A percentile compares a stretch with the other conserved stretches of the same genome.
These are phyloP conservation scores for Trichopoda pennipes DNA, from an alignment of 2,888 invertebrate species.

Conservation along the genomic window DNA sequence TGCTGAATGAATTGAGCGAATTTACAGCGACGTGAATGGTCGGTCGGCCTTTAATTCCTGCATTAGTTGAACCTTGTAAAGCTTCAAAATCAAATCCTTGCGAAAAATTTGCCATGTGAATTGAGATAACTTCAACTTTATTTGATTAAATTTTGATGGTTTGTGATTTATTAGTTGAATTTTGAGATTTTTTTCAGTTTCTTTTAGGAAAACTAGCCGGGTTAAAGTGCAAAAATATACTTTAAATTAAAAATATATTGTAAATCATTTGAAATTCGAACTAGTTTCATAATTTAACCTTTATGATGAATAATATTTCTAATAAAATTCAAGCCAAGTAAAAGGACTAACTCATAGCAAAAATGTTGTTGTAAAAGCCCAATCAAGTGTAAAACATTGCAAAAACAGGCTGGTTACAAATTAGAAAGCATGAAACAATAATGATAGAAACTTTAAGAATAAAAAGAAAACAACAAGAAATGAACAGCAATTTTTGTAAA, in stretches of 20 bases:
- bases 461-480: conserved; percentile 2
- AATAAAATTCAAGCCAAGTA: conserved; percentile 52
- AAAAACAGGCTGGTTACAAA: conserved; percentile 53
- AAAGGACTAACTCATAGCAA: conserved; percentile 30
- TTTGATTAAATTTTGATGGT: no score
- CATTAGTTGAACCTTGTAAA: no score
- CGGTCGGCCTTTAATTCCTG: no score
- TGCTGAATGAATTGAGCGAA: no score
- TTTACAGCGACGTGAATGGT: no score
- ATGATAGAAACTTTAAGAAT: conserved; percentile 23
- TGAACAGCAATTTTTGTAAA: not conserved
- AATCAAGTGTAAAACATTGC: conserved; percentile 74
- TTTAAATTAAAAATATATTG: not conserved
- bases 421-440: conserved; percentile 52
- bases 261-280: conserved; percentile 8
- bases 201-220: no score
- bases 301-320: conserved; percentile 53
- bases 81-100: no score
- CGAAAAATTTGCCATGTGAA: no score
- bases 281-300: not conserved
- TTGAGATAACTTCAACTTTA: no score
- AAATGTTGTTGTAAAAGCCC: conserved; percentile 64
- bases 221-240: no score
- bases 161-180: no score
- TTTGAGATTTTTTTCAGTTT: no score